These are phyloP conservation scores for Heliconius nattereri DNA, from an alignment of 1,140 invertebrate species.

Conservation along the genomic window DNA sequence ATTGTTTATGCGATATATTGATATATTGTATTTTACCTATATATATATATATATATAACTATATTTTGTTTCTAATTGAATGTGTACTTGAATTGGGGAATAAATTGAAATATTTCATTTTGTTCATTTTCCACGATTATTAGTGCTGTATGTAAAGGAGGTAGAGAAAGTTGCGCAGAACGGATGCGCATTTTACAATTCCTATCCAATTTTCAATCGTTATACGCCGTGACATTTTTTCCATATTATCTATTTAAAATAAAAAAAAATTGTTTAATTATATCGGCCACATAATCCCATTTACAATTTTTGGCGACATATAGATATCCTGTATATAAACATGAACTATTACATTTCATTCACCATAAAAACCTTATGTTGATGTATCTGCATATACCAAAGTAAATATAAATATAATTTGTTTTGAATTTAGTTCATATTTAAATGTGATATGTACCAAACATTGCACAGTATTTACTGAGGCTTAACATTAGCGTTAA, in stretches of 20 bases:
- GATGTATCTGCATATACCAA: background rate
- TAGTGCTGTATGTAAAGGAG: background rate
- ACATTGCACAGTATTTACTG: conserved; percentile 16
- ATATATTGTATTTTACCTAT: too few species aligned
- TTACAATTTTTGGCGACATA: background rate
- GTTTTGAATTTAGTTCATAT: conserved; percentile 1
- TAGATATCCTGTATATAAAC: background rate
- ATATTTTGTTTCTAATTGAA: too few species aligned
- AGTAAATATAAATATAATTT: background rate
- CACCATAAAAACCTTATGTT: background rate
- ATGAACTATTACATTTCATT: background rate
- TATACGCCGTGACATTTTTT: background rate
- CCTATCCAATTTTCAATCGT: background rate
- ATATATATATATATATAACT: too few species aligned
- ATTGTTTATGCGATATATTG: too few species aligned
- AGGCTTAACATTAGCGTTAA: conserved; percentile 9
- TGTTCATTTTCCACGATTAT: background rate
- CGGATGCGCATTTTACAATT: background rate
- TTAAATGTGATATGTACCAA: background rate
- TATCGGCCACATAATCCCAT: too few species aligned
- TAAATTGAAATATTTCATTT: background rate
- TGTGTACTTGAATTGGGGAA: background rate
- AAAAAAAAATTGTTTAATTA: background rate
- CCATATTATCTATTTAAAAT: background rate
- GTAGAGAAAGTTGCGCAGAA: background rate